These are phyloP conservation scores for Smithornis capensis DNA, from an alignment of 2,113 vertebrate genomes.

Conservation along the genomic window DNA sequence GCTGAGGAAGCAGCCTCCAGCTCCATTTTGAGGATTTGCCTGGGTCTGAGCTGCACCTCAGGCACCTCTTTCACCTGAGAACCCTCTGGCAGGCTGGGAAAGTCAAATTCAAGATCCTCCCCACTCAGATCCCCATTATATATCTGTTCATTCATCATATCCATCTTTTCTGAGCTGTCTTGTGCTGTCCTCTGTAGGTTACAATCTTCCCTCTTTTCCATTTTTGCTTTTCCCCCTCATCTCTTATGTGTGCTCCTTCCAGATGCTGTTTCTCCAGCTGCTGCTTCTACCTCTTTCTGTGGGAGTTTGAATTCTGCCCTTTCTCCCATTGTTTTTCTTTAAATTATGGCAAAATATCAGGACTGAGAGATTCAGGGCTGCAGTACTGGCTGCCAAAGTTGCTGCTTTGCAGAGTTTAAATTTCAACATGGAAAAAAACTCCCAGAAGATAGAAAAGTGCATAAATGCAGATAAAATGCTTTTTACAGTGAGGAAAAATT, in stretches of 20 bases:
- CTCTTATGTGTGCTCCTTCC: background rate
- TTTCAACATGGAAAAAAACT: background rate
- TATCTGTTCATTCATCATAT: background rate
- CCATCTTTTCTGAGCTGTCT: background rate
- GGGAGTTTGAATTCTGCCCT: background rate
- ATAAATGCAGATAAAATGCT: background rate
- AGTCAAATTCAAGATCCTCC: background rate
- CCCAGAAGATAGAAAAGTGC: background rate
- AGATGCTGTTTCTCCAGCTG: background rate
- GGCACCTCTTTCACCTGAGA: fast-evolving
- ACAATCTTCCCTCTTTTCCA: background rate
- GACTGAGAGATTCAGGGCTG: background rate
- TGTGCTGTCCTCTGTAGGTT: conserved; percentile 56
- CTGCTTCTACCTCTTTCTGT: background rate
- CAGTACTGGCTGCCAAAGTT: background rate
- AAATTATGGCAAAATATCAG: background rate
- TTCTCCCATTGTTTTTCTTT: background rate
- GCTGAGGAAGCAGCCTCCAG: background rate
- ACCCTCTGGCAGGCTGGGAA: background rate
- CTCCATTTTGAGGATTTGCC: background rate
- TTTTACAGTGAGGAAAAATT: background rate
- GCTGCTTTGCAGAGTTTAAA: background rate
- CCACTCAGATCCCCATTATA: fast-evolving
- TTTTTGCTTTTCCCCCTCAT: background rate
- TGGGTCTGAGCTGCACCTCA: background rate